Percentiles rank a stretch among this genome's conserved stretches.
phyloP scores from a whole-genome alignment of 2,888 invertebrate species.

The Physocephala rufipes region DNA sequence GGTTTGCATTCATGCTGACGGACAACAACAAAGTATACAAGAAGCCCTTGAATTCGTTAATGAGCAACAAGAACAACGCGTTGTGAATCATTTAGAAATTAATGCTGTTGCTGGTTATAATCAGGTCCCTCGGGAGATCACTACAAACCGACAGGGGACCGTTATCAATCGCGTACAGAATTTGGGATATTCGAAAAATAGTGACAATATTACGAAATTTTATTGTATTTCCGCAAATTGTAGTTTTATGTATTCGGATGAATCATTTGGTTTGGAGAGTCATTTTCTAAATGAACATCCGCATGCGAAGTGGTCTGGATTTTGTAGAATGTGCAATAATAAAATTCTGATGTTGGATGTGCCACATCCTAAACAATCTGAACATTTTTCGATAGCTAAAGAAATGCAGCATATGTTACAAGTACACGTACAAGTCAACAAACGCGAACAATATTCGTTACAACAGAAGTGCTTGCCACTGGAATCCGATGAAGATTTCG shows the following conservation, averaged over 20 bases:
- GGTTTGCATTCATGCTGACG: constrained; percentile 42
- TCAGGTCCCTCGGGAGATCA: background rate
- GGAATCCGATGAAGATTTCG: constrained; percentile 1
- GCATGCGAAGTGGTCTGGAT: constrained; percentile 69
- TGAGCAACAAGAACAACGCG: constrained; percentile 43
- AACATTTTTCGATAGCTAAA: constrained; percentile 29
- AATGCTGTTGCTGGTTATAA: background rate
- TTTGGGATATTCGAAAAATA: constrained; percentile 52
- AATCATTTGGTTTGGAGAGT: constrained; percentile 56
- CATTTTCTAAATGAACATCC: constrained; percentile 60
- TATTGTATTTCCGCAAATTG: constrained; percentile 59
- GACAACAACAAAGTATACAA: constrained; percentile 50
- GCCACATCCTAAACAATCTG: background rate
- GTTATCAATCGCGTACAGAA: constrained; percentile 51
- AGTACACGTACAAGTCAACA: constrained; percentile 41
- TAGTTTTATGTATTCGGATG: constrained; percentile 57
- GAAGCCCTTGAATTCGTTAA: constrained; percentile 50
- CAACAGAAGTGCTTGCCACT: background rate
- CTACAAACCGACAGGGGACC: background rate
- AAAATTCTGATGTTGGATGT: constrained; percentile 22
- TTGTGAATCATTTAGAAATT: constrained; percentile 11
- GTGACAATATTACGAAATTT: constrained; percentile 47
- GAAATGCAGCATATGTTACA: constrained; percentile 59
- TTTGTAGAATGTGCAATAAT: constrained; percentile 67
- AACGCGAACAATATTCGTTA: constrained; percentile 51